phyloP scores from a whole-genome alignment of 23 tunicate species.

The Trididemnum clinides region DNA sequence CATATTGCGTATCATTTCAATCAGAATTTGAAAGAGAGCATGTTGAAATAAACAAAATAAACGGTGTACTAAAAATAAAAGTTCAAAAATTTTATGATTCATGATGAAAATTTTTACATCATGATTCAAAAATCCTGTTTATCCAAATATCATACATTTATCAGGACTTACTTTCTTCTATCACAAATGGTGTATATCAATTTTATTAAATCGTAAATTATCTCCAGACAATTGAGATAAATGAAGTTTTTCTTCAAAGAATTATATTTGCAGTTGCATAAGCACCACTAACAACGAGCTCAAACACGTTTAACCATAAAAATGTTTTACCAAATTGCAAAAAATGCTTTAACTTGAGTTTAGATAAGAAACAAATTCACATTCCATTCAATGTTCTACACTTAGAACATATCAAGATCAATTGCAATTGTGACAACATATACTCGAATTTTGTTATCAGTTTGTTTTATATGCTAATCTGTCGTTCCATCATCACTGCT shows the following conservation, averaged over 20 bases:
- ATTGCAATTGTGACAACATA: constrained; percentile 7
- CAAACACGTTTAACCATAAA: background rate
- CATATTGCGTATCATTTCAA: constrained; percentile 12
- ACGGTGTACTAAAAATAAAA: background rate
- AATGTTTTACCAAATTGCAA: too few relatives aligned
- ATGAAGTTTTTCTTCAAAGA: background rate
- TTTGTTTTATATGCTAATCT: background rate
- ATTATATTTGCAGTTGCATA: background rate
- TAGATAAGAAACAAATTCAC: background rate
- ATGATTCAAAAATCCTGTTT: too few relatives aligned
- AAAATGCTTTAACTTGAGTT: background rate
- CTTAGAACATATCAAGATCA: constrained; percentile 2
- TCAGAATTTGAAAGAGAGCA: background rate
- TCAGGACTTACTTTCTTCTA: too few relatives aligned
- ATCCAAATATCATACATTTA: too few relatives aligned
- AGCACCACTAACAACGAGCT: background rate
- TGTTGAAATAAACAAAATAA: background rate
- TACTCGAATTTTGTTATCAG: background rate
- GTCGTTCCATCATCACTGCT: background rate
- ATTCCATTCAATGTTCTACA: background rate
- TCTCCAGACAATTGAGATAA: background rate
- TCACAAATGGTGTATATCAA: too few relatives aligned
- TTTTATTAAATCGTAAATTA: background rate
- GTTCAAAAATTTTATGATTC: background rate
- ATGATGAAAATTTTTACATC: background rate